Conservation (phyloP, 2,797 vertebrate species). For the Lagodon rhomboides region DNA sequence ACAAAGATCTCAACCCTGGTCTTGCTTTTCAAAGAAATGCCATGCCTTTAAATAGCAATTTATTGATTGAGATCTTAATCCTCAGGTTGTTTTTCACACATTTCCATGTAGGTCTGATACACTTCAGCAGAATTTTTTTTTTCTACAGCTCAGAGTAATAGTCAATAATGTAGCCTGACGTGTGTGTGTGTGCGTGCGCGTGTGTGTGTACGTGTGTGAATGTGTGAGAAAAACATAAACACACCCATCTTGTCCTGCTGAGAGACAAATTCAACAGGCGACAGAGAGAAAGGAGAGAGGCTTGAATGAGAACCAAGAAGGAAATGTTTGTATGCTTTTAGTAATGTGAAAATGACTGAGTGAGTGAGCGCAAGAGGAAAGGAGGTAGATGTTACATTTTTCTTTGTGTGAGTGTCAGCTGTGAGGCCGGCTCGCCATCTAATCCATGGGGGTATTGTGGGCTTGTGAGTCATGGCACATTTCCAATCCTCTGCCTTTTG, state of each 20-base stretch:
- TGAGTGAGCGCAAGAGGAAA: not conserved
- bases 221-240: not conserved
- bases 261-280: slow-evolving; percentile 19
- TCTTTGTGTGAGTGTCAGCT: slow-evolving; percentile 34
- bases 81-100: slow-evolving; percentile 4
- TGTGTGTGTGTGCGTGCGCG: not conserved
- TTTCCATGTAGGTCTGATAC: not conserved
- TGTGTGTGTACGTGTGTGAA: not conserved
- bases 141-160: slow-evolving; percentile 3
- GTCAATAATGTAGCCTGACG: not conserved
- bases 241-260: not conserved
- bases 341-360: slow-evolving; percentile 1
- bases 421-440: slow-evolving; percentile 28
- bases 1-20: not conserved
- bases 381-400: slow-evolving; percentile 16
- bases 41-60: not conserved
- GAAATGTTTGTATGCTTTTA: slow-evolving; percentile 6
- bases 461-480: slow-evolving; percentile 61
- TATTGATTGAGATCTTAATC: not conserved
- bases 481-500: slow-evolving; percentile 40
- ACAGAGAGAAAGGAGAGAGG: not conserved
- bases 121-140: not conserved
- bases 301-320: not conserved
- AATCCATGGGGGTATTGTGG: slow-evolving; percentile 56
- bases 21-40: not conserved